phyloP scores from a whole-genome alignment of 2,113 vertebrate genomes.

The Tauraco erythrolophus region DNA sequence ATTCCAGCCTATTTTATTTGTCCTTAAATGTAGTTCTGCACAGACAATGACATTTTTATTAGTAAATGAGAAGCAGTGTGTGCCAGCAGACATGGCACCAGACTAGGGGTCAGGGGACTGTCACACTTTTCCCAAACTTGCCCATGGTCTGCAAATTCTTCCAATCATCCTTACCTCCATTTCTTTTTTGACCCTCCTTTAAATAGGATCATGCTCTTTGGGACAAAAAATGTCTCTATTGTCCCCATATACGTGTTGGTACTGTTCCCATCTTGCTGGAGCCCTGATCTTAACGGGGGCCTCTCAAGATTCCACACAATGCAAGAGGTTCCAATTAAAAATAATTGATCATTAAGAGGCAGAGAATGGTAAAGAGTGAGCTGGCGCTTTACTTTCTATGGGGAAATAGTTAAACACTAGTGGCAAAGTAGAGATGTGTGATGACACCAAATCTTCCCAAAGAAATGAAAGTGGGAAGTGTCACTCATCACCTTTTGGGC shows the following conservation, averaged over 20 bases:
- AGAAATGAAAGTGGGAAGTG: conserved; percentile 59
- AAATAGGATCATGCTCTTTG: not conserved
- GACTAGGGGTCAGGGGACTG: not conserved
- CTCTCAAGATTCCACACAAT: conserved; percentile 38
- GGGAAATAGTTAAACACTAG: conserved; percentile 18
- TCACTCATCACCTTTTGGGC: conserved; percentile 57
- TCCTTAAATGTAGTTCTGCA: not conserved
- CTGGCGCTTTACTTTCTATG: not conserved
- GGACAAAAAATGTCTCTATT: conserved; percentile 1
- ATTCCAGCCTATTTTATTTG: not conserved
- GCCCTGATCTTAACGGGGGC: not conserved
- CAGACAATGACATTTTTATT: not conserved
- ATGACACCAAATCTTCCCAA: conserved; percentile 35
- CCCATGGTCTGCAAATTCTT: not conserved
- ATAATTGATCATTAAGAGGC: conserved; percentile 68
- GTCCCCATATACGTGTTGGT: not conserved
- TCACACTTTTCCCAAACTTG: not conserved
- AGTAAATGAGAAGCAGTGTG: not conserved
- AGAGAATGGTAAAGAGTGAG: conserved; percentile 16
- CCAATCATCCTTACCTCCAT: conserved; percentile 22
- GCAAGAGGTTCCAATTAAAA: conserved; percentile 62
- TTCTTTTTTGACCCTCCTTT: not conserved
- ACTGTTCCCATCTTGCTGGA: conserved; percentile 21
- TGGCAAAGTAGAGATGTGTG: conserved; percentile 24
- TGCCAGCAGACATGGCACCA: not conserved